These are phyloP conservation scores for Crocuta crocuta DNA, from an alignment of 2,113 vertebrate genomes.

Conservation along the genomic window DNA sequence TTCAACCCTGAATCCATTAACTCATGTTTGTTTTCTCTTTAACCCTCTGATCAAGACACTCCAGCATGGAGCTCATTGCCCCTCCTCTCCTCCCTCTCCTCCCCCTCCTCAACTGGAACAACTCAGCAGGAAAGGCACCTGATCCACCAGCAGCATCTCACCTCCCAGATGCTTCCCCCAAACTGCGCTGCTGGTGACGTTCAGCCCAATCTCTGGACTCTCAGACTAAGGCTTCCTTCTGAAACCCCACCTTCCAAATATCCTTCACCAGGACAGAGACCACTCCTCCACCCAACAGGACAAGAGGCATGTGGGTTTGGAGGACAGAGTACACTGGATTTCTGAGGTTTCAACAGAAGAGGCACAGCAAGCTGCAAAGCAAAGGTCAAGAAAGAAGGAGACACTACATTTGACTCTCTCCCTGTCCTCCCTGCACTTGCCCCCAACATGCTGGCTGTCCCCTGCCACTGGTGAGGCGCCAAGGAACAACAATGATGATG, in stretches of 20 bases:
- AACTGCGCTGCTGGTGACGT: background rate
- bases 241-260: slow-evolving; percentile 4
- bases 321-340: background rate
- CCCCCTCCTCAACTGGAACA: background rate
- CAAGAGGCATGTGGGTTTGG: background rate
- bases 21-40: background rate
- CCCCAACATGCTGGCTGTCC: background rate
- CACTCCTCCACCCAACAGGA: background rate
- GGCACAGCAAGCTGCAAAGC: background rate
- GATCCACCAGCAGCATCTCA: background rate
- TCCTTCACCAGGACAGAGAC: background rate
- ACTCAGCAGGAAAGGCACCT: background rate
- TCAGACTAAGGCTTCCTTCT: slow-evolving; percentile 1
- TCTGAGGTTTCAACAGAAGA: background rate
- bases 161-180: background rate
- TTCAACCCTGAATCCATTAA: background rate
- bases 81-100: background rate
- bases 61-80: background rate
- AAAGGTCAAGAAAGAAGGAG: background rate
- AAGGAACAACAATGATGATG: background rate
- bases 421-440: background rate
- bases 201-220: background rate
- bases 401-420: background rate
- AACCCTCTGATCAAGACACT: background rate
- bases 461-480: background rate